Evolutionary conservation across 2,888 invertebrate genomes (phyloP).

Genomic region (Chalcosyrphus nemorum): DNA sequence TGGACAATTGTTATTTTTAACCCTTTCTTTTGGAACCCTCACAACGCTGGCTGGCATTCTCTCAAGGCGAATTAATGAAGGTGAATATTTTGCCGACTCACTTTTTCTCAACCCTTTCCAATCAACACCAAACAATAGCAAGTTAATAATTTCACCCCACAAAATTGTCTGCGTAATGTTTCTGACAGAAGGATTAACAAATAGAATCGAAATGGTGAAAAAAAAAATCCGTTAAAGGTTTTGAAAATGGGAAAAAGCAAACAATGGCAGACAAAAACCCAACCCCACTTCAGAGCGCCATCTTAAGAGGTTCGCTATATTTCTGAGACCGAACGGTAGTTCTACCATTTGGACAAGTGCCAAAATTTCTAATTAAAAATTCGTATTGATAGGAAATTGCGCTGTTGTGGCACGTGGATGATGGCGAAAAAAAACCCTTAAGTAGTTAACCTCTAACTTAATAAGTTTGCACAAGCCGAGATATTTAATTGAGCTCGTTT

Average conservation of each 20-base stretch:
- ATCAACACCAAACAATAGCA: slow-evolving; percentile 60
- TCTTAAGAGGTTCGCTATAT: slow-evolving; percentile 1
- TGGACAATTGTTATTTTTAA: slow-evolving; percentile 27
- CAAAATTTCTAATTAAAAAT: slow-evolving; percentile 61
- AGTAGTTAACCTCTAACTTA: background rate
- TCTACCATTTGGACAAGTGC: slow-evolving; percentile 29
- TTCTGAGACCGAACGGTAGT: background rate
- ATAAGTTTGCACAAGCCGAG: slow-evolving; percentile 1
- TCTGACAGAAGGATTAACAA: slow-evolving; percentile 52
- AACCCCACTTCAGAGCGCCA: slow-evolving; percentile 32
- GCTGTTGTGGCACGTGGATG: slow-evolving; percentile 2
- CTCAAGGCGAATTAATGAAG: slow-evolving; percentile 42
- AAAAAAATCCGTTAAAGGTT: slow-evolving; percentile 13
- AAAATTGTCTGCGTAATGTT: slow-evolving; percentile 46
- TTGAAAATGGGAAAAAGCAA: slow-evolving; percentile 20
- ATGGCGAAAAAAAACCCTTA: background rate
- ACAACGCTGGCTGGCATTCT: background rate
- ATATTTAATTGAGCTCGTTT: background rate
- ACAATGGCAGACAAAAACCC: slow-evolving; percentile 19
- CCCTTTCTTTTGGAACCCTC: slow-evolving; percentile 22
- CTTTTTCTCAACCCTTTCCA: slow-evolving; percentile 50
- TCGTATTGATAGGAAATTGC: slow-evolving; percentile 44
- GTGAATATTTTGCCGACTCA: slow-evolving; percentile 34
- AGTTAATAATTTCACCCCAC: slow-evolving; percentile 51
- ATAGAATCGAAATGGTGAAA: background rate